These are phyloP conservation scores for Drosophila peninsularis DNA, from an alignment of 2,888 invertebrate species.

Conservation along the genomic window DNA sequence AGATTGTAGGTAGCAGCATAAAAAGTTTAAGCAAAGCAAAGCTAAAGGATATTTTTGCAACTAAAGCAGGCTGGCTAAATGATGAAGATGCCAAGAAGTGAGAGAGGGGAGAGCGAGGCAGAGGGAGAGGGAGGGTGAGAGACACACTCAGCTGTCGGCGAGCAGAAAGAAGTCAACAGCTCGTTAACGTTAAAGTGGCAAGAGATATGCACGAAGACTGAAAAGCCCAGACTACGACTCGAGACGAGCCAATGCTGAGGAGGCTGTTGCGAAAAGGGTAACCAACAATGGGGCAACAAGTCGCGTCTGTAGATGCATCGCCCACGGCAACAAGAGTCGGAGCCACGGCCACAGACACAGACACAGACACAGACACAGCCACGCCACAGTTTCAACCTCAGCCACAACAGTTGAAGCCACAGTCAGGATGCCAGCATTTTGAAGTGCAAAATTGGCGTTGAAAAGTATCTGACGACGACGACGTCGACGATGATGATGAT, in stretches of 20 bases:
- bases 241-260: slow-evolving; percentile 3
- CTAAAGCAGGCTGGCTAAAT: slow-evolving; percentile 38
- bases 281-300: slow-evolving; percentile 81
- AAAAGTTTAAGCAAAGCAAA: slow-evolving; percentile 14
- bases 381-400: not conserved
- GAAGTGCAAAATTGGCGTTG: slow-evolving; percentile 78
- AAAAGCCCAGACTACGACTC: slow-evolving; percentile 23
- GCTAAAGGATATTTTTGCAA: slow-evolving; percentile 45
- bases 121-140: slow-evolving; percentile 21
- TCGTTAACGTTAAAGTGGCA: slow-evolving; percentile 81
- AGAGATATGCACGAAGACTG: slow-evolving; percentile 71
- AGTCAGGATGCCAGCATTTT: slow-evolving; percentile 59
- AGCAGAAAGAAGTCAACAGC: slow-evolving; percentile 79
- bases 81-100: slow-evolving; percentile 53
- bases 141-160: slow-evolving; percentile 70
- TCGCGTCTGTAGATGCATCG: slow-evolving; percentile 73
- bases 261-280: slow-evolving; percentile 40
- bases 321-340: slow-evolving; percentile 58
- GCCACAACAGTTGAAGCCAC: slow-evolving; percentile 16
- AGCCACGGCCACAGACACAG: not conserved
- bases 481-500: slow-evolving; percentile 22
- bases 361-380: not conserved
- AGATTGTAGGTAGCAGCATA: slow-evolving; percentile 1
- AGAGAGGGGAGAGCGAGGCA: not conserved
- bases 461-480: slow-evolving; percentile 70